These are phyloP conservation scores for Pachyuromys duprasi DNA, from an alignment of 2,797 vertebrate genomes.

Conservation along the genomic window DNA sequence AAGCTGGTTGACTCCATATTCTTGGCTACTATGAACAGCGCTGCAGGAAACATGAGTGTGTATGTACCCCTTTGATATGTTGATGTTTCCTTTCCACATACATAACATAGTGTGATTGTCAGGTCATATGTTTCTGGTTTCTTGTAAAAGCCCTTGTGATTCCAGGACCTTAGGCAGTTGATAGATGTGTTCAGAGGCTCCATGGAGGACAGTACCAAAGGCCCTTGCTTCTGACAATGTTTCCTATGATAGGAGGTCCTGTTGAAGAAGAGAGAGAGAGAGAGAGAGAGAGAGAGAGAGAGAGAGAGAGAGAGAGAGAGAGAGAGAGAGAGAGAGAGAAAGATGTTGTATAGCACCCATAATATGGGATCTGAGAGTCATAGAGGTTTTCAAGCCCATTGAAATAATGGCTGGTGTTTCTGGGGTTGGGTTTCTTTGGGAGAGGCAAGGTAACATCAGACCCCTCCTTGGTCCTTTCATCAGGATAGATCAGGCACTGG, in stretches of 20 bases:
- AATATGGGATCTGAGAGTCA: not conserved
- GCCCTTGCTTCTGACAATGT: fast-evolving
- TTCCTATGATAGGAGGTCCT: not conserved
- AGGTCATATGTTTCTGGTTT: not conserved
- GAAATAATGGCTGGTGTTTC: not conserved
- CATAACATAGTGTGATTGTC: not conserved
- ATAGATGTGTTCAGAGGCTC: not conserved
- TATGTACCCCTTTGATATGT: not conserved
- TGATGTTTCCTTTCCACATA: not conserved
- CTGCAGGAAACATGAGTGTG: too few species aligned
- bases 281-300: too few species aligned
- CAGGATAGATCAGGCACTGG: not conserved
- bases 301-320: too few species aligned
- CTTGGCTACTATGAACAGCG: not conserved
- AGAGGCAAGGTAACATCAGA: not conserved
- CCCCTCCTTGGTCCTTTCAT: not conserved
- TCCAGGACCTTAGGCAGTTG: not conserved
- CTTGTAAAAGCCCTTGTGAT: not conserved
- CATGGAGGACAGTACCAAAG: not conserved
- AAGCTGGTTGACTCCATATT: not conserved
- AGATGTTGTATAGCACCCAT: too few species aligned
- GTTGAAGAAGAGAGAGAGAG: too few species aligned
- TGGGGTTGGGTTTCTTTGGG: not conserved
- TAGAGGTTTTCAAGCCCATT: not conserved
- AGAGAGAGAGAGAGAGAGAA: too few species aligned